These are phyloP conservation scores for Catharus minimus DNA, from an alignment of 2,113 vertebrate species.

Conservation along the genomic window DNA sequence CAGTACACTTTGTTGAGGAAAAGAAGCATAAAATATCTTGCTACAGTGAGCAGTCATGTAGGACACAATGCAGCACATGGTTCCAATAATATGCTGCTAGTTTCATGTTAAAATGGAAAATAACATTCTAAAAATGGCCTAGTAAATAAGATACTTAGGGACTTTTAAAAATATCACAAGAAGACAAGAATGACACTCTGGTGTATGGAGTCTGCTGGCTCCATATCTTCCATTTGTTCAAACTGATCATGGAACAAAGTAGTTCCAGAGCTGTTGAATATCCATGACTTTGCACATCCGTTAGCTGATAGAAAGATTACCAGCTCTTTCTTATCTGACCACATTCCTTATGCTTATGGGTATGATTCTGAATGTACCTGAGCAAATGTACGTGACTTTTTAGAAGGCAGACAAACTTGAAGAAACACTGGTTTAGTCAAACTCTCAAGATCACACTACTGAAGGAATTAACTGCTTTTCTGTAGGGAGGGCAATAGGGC, in stretches of 20 bases:
- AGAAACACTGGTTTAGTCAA: background rate
- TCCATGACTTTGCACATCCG: background rate
- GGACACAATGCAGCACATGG: background rate
- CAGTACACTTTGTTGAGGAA: background rate
- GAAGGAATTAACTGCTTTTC: background rate
- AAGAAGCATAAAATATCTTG: background rate
- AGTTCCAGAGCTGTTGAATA: background rate
- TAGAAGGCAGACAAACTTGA: background rate
- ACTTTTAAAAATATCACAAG: background rate
- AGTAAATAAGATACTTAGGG: background rate
- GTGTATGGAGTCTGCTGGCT: background rate
- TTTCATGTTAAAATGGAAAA: conserved; percentile 3
- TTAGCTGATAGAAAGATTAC: background rate
- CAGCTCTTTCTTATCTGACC: background rate
- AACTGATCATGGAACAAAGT: background rate
- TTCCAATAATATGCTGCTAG: background rate
- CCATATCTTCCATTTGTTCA: background rate
- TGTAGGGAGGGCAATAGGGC: background rate
- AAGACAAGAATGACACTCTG: background rate
- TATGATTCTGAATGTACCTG: background rate
- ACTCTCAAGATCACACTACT: background rate
- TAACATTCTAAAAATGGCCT: background rate
- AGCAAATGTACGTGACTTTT: background rate
- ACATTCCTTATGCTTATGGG: background rate
- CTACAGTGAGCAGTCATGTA: background rate